Conservation (phyloP, 2,797 vertebrate genomes). For the Otus scops region DNA sequence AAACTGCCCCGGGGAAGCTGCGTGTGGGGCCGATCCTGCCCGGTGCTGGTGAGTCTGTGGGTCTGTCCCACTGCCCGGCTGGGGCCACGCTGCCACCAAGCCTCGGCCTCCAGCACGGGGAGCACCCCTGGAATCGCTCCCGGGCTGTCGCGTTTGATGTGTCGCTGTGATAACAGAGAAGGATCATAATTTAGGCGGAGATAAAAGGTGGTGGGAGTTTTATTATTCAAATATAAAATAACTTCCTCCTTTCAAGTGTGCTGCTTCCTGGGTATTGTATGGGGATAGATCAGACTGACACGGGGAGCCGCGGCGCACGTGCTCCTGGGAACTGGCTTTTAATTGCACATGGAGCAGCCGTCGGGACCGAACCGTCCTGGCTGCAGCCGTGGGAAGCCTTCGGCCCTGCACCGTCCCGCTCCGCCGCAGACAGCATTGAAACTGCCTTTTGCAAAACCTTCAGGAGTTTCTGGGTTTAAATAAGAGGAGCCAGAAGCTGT, state of each 20-base stretch:
- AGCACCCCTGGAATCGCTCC: fast-evolving
- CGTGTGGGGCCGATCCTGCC: not conserved
- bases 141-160: not conserved
- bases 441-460: not conserved
- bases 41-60: fast-evolving
- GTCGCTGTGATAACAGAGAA: not conserved
- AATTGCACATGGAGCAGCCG: fast-evolving
- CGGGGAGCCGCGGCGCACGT: not conserved
- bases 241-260: not conserved
- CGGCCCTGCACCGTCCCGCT: fast-evolving
- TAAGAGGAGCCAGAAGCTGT: fast-evolving
- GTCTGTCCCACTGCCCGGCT: not conserved
- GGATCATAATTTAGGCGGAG: not conserved
- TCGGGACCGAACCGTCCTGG: fast-evolving
- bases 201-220: constrained; percentile 50
- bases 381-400: not conserved
- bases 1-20: not conserved
- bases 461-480: not conserved
- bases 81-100: fast-evolving
- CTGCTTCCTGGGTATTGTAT: not conserved
- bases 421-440: fast-evolving
- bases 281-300: not conserved
- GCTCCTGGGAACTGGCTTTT: not conserved
- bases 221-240: constrained; percentile 35
- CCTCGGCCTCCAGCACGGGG: fast-evolving